Percentiles rank a stretch among this genome's conserved stretches.
phyloP scores from a whole-genome alignment of 2,888 invertebrate species.

The Campaea margaritaria region DNA sequence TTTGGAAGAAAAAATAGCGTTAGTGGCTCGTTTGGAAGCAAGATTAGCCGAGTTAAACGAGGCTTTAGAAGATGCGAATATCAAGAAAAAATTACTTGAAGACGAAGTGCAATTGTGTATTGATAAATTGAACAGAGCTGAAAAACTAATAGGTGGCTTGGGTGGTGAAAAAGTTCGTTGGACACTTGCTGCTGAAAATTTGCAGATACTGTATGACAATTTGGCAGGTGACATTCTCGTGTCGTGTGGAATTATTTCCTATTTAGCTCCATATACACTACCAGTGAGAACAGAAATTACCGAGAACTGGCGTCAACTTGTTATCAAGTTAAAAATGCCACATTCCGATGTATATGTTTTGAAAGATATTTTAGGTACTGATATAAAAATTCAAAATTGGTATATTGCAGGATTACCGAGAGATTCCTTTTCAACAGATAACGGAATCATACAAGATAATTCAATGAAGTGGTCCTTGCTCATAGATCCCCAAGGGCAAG shows the following conservation, averaged over 20 bases:
- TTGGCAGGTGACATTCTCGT: constrained; percentile 95
- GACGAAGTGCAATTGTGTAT: constrained; percentile 92
- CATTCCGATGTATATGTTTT: constrained; percentile 91
- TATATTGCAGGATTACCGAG: constrained; percentile 92
- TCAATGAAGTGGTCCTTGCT: constrained; percentile 92
- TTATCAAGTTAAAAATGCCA: constrained; percentile 89
- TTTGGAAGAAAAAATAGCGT: constrained; percentile 92
- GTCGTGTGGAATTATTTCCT: constrained; percentile 95
- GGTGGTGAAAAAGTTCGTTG: constrained; percentile 96
- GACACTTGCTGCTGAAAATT: constrained; percentile 90
- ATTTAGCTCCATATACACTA: constrained; percentile 93
- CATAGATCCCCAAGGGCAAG: constrained; percentile 94
- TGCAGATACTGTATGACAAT: constrained; percentile 91
- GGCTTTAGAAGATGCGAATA: constrained; percentile 87
- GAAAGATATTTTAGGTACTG: constrained; percentile 90
- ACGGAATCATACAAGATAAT: constrained; percentile 93
- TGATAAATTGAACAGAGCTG: constrained; percentile 93
- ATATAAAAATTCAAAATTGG: constrained; percentile 95
- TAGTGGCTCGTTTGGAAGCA: constrained; percentile 91
- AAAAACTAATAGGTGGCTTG: constrained; percentile 94
- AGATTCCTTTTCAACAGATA: constrained; percentile 93
- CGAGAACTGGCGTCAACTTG: constrained; percentile 89
- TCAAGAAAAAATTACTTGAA: constrained; percentile 88
- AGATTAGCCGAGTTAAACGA: constrained; percentile 90
- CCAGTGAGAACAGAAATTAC: constrained; percentile 86